Evolutionary conservation across 2,888 invertebrate genomes (phyloP), one percentile per base, ranked within the genome.

Genomic region (Oxytorus armatus): DNA sequence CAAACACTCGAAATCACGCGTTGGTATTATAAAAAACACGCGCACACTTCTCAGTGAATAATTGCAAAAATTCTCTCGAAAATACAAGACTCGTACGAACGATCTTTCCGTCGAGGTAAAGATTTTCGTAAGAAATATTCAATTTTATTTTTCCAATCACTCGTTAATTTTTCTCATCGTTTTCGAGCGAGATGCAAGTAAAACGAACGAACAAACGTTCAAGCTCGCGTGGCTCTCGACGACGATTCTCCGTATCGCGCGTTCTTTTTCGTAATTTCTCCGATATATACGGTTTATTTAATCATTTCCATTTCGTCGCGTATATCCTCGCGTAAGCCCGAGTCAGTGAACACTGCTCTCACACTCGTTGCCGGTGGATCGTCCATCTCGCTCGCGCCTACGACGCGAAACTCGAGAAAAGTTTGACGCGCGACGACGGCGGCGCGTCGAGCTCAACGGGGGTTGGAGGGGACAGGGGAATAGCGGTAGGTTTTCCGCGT

Each of bases 341-440:
- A 72, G 68, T 73, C 61, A 68, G 76, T 73, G 55, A 68, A 55
- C 18, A 80, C 61, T 76, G 72, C 47, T 42, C 23, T 36, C 16
- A 16, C 33, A 23, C 59, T 23, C 18, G 16, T 21, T 39, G 25
- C 63, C 63, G 63, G 23, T 65, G 39, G 21, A 61, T 63, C 36
- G 63, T 66, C 76, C 39, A 21, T 80, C 80, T 77, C 80, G 39
- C 80, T 81, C 74, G 77, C 83, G 57, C 81, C 16, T 79, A 65
- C 69, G 33, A 25, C 69, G 73, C 51, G 18, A 73, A 83, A 84
- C 84, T 84, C 81, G 76, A 65, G 80, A 84, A 84, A 84, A 83
- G 81, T 84, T 84, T 81, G 14, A 72, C 82, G 75, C 82, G 81
- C 70, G 55, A 47, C 75, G 66, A 73, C 61, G 75, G 65, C 44